A percentile compares a stretch with the other conserved stretches of the same genome.
Conservation (phyloP, 2,888 invertebrate genomes). For the Seira musarum region DNA sequence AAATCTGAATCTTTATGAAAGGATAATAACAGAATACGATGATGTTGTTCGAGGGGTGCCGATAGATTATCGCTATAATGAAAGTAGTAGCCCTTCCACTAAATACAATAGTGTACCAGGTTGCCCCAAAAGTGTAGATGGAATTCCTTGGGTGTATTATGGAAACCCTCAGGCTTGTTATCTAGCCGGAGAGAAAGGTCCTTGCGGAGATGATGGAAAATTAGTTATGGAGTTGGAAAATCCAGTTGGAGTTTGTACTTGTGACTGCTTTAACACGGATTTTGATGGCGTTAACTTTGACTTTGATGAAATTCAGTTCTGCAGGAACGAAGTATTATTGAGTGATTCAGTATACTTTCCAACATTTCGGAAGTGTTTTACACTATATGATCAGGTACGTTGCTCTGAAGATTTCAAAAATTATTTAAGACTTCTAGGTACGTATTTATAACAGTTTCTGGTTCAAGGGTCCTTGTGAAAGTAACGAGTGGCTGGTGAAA, state of each 20-base stretch:
- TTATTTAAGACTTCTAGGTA: background rate
- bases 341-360: slow-evolving; percentile 25
- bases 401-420: background rate
- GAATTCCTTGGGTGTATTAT: slow-evolving; percentile 44
- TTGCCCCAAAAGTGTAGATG: slow-evolving; percentile 35
- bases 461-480: slow-evolving; percentile 29
- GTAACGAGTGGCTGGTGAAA: slow-evolving; percentile 33
- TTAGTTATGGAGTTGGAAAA: slow-evolving; percentile 18
- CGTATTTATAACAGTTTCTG: background rate
- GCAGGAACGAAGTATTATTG: background rate
- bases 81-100: background rate
- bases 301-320: background rate
- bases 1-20: no score
- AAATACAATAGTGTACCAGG: slow-evolving; percentile 35
- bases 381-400: slow-evolving; percentile 30
- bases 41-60: slow-evolving; percentile 26
- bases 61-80: slow-evolving; percentile 34
- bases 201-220: slow-evolving; percentile 19
- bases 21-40: slow-evolving; percentile 11
- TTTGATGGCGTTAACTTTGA: background rate
- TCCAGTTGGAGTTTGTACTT: slow-evolving; percentile 32
- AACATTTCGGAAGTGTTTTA: slow-evolving; percentile 4
- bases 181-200: slow-evolving; percentile 26
- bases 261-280: slow-evolving; percentile 24
- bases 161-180: slow-evolving; percentile 21